phyloP scores from a whole-genome alignment of 2,888 invertebrate genomes.

The Electrophaes corylata region DNA sequence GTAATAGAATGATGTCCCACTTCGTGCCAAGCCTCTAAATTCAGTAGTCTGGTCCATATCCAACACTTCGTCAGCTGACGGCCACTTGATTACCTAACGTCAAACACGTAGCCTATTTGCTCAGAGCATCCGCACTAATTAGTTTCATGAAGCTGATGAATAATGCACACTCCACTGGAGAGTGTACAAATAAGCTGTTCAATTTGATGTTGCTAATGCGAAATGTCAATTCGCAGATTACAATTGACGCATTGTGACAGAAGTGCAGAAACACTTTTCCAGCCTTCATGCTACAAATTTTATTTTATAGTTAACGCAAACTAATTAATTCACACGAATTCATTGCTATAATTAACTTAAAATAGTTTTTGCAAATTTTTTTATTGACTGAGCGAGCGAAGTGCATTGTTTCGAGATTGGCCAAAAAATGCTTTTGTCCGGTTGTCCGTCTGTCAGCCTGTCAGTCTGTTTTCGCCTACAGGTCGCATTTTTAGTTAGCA shows the following conservation, averaged over 20 bases:
- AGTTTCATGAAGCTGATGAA: conserved; percentile 13
- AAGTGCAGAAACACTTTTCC: not conserved
- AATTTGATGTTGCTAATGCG: not conserved
- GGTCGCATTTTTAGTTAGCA: too few species aligned
- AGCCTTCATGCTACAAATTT: too few species aligned
- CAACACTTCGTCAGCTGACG: conserved; percentile 12
- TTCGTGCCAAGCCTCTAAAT: not conserved
- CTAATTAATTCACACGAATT: too few species aligned
- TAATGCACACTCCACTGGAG: conserved; percentile 7
- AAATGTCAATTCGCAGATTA: not conserved
- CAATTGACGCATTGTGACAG: not conserved
- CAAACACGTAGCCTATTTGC: conserved; percentile 9
- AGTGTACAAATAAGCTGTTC: not conserved
- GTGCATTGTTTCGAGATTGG: too few species aligned
- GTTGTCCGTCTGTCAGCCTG: too few species aligned
- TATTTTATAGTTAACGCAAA: too few species aligned
- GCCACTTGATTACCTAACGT: conserved; percentile 10
- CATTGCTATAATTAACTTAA: too few species aligned
- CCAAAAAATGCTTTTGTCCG: too few species aligned
- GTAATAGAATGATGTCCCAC: not conserved
- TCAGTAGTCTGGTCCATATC: not conserved
- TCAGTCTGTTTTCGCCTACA: too few species aligned
- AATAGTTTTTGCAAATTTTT: too few species aligned
- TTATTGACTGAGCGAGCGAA: too few species aligned
- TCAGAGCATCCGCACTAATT: conserved; percentile 9